phyloP scores from a whole-genome alignment of 2,888 invertebrate genomes.

The Drosophila robusta region DNA sequence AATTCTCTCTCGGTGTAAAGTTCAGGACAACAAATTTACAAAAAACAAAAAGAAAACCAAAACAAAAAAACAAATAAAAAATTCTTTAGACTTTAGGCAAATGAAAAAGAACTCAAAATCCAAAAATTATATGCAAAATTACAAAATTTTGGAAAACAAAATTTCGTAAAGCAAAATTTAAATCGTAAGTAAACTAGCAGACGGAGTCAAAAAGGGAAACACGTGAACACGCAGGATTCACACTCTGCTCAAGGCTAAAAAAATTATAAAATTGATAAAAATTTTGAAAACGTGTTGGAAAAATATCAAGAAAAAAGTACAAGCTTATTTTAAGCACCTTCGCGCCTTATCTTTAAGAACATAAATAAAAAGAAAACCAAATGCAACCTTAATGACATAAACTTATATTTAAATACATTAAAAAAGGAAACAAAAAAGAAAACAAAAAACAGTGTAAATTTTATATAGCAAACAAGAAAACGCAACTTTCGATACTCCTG shows the following conservation, averaged over 20 bases:
- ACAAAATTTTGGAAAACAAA: slow-evolving; percentile 81
- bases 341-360: slow-evolving; percentile 90
- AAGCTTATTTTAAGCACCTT: slow-evolving; percentile 91
- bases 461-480: slow-evolving; percentile 64
- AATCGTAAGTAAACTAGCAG: slow-evolving; percentile 65
- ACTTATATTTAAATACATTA: slow-evolving; percentile 74
- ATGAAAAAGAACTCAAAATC: slow-evolving; percentile 67
- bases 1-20: slow-evolving; percentile 84
- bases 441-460: slow-evolving; percentile 68
- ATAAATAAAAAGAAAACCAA: slow-evolving; percentile 80
- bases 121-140: slow-evolving; percentile 79
- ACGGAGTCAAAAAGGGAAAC: slow-evolving; percentile 39
- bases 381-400: slow-evolving; percentile 65
- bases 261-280: slow-evolving; percentile 70
- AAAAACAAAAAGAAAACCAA: slow-evolving; percentile 58
- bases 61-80: slow-evolving; percentile 56
- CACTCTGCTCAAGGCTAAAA: slow-evolving; percentile 41
- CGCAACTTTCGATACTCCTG: slow-evolving; percentile 66
- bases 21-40: slow-evolving; percentile 82
- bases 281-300: slow-evolving; percentile 81
- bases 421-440: slow-evolving; percentile 50
- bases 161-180: slow-evolving; percentile 78
- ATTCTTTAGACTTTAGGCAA: slow-evolving; percentile 67
- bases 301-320: slow-evolving; percentile 89
- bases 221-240: slow-evolving; percentile 52